Percentiles rank a stretch among this genome's conserved stretches.
These are phyloP conservation scores for Spermophilus dauricus DNA, from an alignment of 2,113 vertebrate genomes.

Conservation along the genomic window DNA sequence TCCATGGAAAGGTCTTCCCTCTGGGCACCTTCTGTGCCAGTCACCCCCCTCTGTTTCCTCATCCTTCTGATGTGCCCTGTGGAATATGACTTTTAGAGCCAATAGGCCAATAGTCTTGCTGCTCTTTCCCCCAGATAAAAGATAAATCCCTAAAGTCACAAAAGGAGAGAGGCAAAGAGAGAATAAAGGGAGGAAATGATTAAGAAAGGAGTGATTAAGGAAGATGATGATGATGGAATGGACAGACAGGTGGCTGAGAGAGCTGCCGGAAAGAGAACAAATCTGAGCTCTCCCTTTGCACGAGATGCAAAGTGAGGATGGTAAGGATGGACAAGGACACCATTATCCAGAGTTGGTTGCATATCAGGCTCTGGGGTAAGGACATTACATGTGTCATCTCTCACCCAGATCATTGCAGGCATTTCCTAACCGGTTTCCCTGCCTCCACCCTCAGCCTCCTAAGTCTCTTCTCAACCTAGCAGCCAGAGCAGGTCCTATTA, in stretches of 20 bases:
- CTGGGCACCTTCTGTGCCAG: not conserved
- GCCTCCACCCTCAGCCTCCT: not conserved
- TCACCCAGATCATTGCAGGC: not conserved
- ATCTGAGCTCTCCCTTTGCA: not conserved
- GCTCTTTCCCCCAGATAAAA: not conserved
- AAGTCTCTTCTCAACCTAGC: not conserved
- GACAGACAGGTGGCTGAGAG: not conserved
- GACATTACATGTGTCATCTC: not conserved
- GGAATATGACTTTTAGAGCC: not conserved
- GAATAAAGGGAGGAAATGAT: not conserved
- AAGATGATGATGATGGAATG: rapidly evolving
- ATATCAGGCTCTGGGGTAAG: not conserved
- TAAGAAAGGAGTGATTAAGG: not conserved
- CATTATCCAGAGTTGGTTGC: not conserved
- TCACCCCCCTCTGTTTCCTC: not conserved
- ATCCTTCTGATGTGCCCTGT: not conserved
- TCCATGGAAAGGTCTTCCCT: not conserved
- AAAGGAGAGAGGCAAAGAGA: not conserved
- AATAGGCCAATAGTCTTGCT: not conserved
- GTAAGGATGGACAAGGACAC: no score
- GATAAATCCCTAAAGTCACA: not conserved
- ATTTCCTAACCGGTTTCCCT: not conserved
- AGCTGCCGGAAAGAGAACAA: not conserved
- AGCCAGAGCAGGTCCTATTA: not conserved
- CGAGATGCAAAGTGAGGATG: rapidly evolving